These are phyloP conservation scores for Nomada flava DNA, from an alignment of 2,888 invertebrate species.

Conservation along the genomic window DNA sequence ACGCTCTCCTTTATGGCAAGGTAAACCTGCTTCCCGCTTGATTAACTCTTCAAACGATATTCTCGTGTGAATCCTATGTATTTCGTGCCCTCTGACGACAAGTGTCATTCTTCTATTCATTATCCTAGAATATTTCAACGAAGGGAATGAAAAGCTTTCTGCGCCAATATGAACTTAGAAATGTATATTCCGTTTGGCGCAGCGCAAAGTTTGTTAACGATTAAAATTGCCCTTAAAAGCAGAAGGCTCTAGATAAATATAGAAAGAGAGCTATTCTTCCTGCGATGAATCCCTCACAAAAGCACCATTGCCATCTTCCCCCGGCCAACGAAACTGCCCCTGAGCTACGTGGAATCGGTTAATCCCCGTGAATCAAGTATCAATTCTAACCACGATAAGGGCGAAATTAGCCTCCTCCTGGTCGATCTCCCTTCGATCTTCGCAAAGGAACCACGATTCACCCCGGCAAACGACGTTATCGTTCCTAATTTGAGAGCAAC, in stretches of 20 bases:
- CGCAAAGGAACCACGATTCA: slow-evolving; percentile 39
- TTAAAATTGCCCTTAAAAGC: no score
- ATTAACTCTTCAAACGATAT: slow-evolving; percentile 38
- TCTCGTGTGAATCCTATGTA: no score
- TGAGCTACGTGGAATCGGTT: slow-evolving; percentile 8
- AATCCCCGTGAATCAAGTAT: slow-evolving; percentile 53
- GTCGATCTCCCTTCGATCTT: slow-evolving; percentile 30
- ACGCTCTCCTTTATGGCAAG: slow-evolving; percentile 63
- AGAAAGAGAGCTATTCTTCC: not conserved
- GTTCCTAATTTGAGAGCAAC: slow-evolving; percentile 45
- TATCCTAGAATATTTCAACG: no score
- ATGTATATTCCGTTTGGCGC: no score
- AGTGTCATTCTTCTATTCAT: no score
- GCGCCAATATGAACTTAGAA: no score
- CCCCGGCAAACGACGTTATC: slow-evolving; percentile 62
- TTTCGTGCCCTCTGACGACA: no score
- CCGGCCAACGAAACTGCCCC: not conserved
- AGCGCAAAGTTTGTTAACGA: no score
- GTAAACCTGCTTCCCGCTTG: slow-evolving; percentile 57
- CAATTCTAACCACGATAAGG: slow-evolving; percentile 48
- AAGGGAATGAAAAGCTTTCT: no score
- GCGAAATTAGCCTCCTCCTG: slow-evolving; percentile 25
- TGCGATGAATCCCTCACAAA: not conserved
- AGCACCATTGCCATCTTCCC: slow-evolving; percentile 22
- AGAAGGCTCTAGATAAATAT: not conserved